Evolutionary conservation across 2,888 invertebrate species (phyloP).

Genomic region (Melitaea athalia): DNA sequence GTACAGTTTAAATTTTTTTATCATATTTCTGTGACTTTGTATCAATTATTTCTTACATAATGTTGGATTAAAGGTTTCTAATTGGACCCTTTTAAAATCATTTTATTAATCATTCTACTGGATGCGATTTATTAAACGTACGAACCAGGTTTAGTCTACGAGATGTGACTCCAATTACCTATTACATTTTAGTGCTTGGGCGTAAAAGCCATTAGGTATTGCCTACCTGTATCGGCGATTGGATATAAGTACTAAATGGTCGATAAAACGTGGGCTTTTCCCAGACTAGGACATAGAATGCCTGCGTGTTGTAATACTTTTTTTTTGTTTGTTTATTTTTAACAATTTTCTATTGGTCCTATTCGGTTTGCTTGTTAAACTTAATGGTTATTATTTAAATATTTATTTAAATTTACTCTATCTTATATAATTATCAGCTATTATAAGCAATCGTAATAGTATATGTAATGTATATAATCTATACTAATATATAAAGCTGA

Average conservation of each 20-base stretch:
- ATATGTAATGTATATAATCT: no score
- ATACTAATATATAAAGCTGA: no score
- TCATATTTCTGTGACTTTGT: no score
- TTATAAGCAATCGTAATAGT: not conserved
- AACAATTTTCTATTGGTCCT: slow-evolving; percentile 5
- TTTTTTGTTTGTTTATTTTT: slow-evolving; percentile 1
- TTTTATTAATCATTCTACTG: no score
- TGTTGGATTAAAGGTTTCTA: no score
- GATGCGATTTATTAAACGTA: no score
- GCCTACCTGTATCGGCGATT: slow-evolving; percentile 47
- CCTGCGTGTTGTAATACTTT: slow-evolving; percentile 20
- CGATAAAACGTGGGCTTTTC: slow-evolving; percentile 36
- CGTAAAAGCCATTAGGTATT: slow-evolving; percentile 53
- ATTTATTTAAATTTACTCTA: not conserved
- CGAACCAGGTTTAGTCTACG: no score
- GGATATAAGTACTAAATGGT: slow-evolving; percentile 39
- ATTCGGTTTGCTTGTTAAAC: slow-evolving; percentile 14
- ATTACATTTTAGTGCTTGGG: slow-evolving; percentile 49
- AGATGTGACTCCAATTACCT: slow-evolving; percentile 54
- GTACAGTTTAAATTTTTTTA: no score
- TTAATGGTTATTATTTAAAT: slow-evolving; percentile 1
- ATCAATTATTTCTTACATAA: no score
- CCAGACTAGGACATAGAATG: slow-evolving; percentile 29
- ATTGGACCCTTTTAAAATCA: no score
- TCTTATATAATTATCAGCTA: not conserved